A percentile compares a stretch with the other conserved stretches of the same genome.
Conservation (phyloP, 2,113 vertebrate species). For the Vulpes lagopus region DNA sequence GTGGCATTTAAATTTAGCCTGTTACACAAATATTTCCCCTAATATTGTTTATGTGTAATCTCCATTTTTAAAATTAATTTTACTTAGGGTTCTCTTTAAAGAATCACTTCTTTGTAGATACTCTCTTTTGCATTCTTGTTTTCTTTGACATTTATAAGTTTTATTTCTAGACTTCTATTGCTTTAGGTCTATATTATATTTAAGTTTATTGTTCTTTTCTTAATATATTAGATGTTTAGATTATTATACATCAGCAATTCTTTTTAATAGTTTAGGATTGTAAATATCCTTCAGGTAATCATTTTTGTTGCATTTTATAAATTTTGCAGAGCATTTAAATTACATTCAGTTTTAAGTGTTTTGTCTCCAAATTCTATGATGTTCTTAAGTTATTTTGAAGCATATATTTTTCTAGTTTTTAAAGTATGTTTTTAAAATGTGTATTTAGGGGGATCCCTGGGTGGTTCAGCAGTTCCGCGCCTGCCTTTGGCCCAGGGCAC, state of each 20-base stretch:
- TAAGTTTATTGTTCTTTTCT: not conserved
- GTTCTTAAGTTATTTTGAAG: constrained; percentile 12
- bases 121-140: not conserved
- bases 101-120: not conserved
- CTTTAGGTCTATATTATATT: not conserved
- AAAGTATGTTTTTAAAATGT: not conserved
- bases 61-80: not conserved
- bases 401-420: not conserved
- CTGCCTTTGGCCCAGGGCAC: too few relatives aligned
- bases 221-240: not conserved
- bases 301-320: not conserved
- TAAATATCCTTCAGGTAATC: not conserved
- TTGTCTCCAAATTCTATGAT: not conserved
- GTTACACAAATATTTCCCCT: not conserved
- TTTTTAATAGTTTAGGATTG: not conserved
- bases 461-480: too few relatives aligned
- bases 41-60: not conserved
- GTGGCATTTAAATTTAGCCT: not conserved
- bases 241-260: not conserved
- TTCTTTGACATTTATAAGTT: not conserved
- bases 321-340: not conserved
- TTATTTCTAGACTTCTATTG: not conserved
- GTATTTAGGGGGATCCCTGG: not conserved
- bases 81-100: not conserved
- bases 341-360: not conserved